phyloP scores from a whole-genome alignment of 2,113 vertebrate species.

The Zootoca vivipara region DNA sequence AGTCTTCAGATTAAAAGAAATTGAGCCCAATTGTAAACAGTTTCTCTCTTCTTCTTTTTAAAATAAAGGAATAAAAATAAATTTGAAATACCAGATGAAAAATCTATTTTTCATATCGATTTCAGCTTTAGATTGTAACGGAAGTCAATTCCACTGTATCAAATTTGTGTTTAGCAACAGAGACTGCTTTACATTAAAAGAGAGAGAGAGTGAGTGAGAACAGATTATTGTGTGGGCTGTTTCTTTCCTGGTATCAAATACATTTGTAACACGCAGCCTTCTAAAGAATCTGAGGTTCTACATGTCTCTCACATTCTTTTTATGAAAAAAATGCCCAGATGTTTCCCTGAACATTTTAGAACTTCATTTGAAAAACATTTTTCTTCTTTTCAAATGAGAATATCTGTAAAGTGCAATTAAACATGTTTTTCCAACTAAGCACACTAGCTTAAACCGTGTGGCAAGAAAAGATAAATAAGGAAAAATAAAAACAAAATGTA shows the following conservation, averaged over 20 bases:
- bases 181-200: background rate
- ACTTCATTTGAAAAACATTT: constrained; percentile 71
- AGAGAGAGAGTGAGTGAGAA: constrained; percentile 14
- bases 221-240: constrained; percentile 19
- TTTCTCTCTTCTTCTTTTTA: background rate
- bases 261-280: constrained; percentile 46
- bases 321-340: constrained; percentile 57
- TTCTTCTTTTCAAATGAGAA: constrained; percentile 66
- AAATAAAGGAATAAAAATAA: background rate
- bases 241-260: constrained; percentile 57
- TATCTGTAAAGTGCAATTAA: constrained; percentile 63
- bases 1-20: background rate
- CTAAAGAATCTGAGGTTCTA: constrained; percentile 59
- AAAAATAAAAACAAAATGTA: constrained; percentile 61
- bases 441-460: constrained; percentile 65
- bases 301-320: constrained; percentile 62
- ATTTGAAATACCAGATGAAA: background rate
- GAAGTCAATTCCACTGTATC: constrained; percentile 16
- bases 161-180: constrained; percentile 43
- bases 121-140: background rate
- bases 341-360: constrained; percentile 60
- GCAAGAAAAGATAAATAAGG: constrained; percentile 66
- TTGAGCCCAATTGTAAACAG: background rate
- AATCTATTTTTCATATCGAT: background rate
- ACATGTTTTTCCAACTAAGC: constrained; percentile 72